Conservation (phyloP, 2,888 invertebrate genomes). For the Slavum lentiscoides region DNA sequence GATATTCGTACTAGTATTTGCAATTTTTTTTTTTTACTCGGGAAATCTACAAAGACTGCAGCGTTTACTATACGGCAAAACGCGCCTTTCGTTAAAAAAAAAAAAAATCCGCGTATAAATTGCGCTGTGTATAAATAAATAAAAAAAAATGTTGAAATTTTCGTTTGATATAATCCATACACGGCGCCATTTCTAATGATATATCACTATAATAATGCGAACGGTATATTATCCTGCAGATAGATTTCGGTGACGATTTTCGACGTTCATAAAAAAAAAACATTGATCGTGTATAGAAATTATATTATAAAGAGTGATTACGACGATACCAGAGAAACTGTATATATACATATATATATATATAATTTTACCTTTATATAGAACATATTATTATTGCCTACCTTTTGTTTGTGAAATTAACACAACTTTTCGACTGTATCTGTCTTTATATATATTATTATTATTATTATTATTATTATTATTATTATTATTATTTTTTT, state of each 20-base stretch:
- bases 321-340: constrained; percentile 17
- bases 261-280: not conserved
- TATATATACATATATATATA: constrained; percentile 32
- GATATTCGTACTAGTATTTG: too few species aligned
- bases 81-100: too few species aligned
- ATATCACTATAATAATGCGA: not conserved
- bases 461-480: not conserved
- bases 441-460: not conserved
- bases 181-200: not conserved
- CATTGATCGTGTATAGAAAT: not conserved
- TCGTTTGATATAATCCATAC: too few species aligned
- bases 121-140: too few species aligned
- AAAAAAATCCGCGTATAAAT: too few species aligned
- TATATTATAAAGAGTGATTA: not conserved
- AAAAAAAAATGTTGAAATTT: too few species aligned
- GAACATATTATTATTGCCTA: not conserved
- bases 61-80: not conserved
- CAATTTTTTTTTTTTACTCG: not conserved
- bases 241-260: not conserved
- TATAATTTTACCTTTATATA: constrained; percentile 10
- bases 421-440: constrained; percentile 38
- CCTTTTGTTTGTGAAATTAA: constrained; percentile 34
- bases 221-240: not conserved
- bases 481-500: too few species aligned
- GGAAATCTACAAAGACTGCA: not conserved